These are phyloP conservation scores for Dicranocentrus wangi DNA, from an alignment of 2,888 invertebrate genomes.

Conservation along the genomic window DNA sequence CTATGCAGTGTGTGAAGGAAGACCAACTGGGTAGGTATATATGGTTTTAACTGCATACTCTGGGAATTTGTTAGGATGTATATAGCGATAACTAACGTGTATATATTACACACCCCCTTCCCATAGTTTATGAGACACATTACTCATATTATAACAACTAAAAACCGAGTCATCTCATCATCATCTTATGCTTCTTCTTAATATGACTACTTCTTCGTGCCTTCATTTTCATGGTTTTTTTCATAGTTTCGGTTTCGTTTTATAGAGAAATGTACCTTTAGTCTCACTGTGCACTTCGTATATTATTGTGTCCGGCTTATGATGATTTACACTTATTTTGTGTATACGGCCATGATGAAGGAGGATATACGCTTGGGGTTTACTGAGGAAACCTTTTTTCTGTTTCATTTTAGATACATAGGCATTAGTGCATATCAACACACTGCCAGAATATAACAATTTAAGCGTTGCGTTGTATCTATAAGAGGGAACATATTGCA, in stretches of 20 bases:
- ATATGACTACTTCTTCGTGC: conserved; percentile 28
- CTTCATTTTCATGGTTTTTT: conserved; percentile 37
- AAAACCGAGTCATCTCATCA: conserved; percentile 54
- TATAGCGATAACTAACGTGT: conserved; percentile 14
- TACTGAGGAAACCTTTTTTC: neutral
- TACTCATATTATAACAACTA: conserved; percentile 68
- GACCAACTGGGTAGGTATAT: too few relatives aligned
- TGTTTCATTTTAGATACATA: neutral
- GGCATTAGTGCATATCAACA: too few relatives aligned
- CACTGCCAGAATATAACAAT: too few relatives aligned
- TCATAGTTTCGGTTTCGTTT: neutral
- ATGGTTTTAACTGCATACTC: too few relatives aligned
- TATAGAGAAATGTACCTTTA: neutral
- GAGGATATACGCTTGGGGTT: neutral
- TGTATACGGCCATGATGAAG: conserved; percentile 12
- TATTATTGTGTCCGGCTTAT: conserved; percentile 39
- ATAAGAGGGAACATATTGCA: neutral
- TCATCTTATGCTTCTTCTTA: conserved; percentile 23
- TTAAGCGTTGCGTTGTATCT: neutral
- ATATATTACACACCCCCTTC: conserved; percentile 65
- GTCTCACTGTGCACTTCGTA: neutral
- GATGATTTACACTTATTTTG: conserved; percentile 32
- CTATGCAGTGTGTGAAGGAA: neutral
- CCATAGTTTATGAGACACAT: conserved; percentile 71
- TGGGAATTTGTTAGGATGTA: too few relatives aligned